These are phyloP conservation scores for Drosophila austrosaltans DNA, from an alignment of 2,888 invertebrate species.

Conservation along the genomic window DNA sequence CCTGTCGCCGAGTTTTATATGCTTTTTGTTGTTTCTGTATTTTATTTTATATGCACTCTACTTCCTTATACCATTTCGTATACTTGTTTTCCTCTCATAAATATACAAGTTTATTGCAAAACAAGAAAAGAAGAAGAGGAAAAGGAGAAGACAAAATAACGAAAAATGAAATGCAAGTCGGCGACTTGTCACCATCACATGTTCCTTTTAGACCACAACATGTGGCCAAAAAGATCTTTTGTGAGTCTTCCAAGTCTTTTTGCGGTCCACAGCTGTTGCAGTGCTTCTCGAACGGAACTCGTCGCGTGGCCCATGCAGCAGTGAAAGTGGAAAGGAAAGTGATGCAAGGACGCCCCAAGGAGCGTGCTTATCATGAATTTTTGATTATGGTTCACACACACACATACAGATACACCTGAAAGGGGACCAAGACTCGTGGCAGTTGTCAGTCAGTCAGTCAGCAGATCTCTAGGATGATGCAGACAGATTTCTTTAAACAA, in stretches of 20 bases:
- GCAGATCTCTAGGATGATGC: conserved; percentile 52
- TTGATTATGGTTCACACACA: conserved; percentile 41
- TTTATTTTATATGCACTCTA: conserved; percentile 4
- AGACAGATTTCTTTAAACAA: conserved; percentile 64
- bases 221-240: conserved; percentile 34
- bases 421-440: conserved; percentile 47
- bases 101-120: conserved; percentile 71
- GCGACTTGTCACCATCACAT: conserved; percentile 66
- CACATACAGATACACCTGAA: conserved; percentile 9
- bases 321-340: conserved; percentile 61
- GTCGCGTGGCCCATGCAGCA: conserved; percentile 55
- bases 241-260: conserved; percentile 29
- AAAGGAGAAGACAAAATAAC: conserved; percentile 37
- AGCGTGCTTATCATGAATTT: conserved; percentile 68
- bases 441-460: conserved; percentile 71
- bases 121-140: conserved; percentile 39
- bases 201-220: conserved; percentile 41
- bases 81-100: conserved; percentile 55
- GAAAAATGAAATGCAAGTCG: conserved; percentile 43
- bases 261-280: conserved; percentile 52
- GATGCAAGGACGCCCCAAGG: conserved; percentile 66
- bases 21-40: neutral
- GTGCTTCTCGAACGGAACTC: neutral
- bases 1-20: neutral
- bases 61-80: conserved; percentile 26